phyloP scores from a whole-genome alignment of 2,888 invertebrate species.

The Cryptosula pallasiana region DNA sequence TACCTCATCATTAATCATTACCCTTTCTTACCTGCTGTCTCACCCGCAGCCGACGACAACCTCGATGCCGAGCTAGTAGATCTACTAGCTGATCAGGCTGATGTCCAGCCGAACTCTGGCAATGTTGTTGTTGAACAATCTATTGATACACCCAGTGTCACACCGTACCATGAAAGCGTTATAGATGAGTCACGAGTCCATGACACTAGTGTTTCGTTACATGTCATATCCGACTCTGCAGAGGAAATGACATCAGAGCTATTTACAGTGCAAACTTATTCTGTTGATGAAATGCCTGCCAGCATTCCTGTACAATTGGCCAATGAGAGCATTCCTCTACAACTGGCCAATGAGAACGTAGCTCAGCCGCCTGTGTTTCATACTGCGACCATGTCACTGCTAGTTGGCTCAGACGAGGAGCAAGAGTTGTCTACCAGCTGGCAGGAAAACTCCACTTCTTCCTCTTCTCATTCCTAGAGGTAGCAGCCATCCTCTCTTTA shows the following conservation, averaged over 20 bases:
- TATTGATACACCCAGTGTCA: background rate
- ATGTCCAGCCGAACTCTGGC: background rate
- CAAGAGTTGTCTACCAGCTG: background rate
- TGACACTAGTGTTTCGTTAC: background rate
- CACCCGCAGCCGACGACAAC: background rate
- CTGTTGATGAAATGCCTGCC: background rate
- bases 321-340: too few relatives aligned
- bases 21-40: background rate
- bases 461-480: background rate
- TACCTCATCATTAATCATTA: background rate
- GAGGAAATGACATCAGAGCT: background rate
- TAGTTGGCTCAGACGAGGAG: background rate
- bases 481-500: background rate
- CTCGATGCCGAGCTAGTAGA: constrained; percentile 13
- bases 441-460: background rate
- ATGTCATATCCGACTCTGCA: background rate
- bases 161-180: background rate
- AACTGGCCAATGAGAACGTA: too few relatives aligned
- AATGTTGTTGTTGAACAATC: background rate
- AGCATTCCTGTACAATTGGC: background rate
- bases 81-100: constrained; percentile 1
- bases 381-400: too few relatives aligned
- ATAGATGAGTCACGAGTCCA: background rate
- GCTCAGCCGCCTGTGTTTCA: too few relatives aligned
- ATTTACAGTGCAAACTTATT: background rate